A percentile compares a stretch with the other conserved stretches of the same genome.
Evolutionary conservation across 2,888 invertebrate genomes (phyloP).

Genomic region (Spisula solida): DNA sequence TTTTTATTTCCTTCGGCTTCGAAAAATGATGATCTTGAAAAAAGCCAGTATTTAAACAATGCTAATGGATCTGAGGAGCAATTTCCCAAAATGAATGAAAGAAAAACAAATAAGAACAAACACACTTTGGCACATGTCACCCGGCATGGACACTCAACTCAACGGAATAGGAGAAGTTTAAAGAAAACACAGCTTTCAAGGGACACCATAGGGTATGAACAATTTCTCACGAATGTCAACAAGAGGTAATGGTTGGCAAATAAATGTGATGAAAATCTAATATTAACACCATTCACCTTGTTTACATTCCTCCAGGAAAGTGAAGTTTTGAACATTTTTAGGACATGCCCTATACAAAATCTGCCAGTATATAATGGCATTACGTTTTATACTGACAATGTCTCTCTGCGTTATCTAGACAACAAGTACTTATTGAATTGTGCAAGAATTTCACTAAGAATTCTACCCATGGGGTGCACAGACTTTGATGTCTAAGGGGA

Average conservation of each 20-base stretch:
- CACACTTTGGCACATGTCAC: slow-evolving; percentile 47
- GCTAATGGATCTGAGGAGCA: slow-evolving; percentile 44
- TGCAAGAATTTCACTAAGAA: no score
- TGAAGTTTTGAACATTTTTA: background rate
- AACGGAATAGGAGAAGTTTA: slow-evolving; percentile 35
- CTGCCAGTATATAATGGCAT: slow-evolving; percentile 13
- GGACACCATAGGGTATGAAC: background rate
- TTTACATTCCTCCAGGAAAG: slow-evolving; percentile 3
- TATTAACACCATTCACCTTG: slow-evolving; percentile 34
- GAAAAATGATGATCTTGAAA: slow-evolving; percentile 14
- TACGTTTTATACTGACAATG: background rate
- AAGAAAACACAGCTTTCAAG: slow-evolving; percentile 45
- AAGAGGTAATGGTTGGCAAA: slow-evolving; percentile 49
- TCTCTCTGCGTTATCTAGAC: background rate
- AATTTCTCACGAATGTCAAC: slow-evolving; percentile 30
- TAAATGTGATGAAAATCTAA: slow-evolving; percentile 44
- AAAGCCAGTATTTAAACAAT: slow-evolving; percentile 53
- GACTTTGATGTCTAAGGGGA: no score
- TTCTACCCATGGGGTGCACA: no score
- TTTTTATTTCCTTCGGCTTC: background rate
- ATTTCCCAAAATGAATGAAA: slow-evolving; percentile 41
- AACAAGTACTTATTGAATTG: background rate
- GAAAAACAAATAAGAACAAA: slow-evolving; percentile 55
- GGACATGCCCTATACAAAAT: background rate
- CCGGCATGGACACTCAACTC: slow-evolving; percentile 24